phyloP scores from a whole-genome alignment of 2,888 invertebrate species.

The Lordiphosa andalusiaca region DNA sequence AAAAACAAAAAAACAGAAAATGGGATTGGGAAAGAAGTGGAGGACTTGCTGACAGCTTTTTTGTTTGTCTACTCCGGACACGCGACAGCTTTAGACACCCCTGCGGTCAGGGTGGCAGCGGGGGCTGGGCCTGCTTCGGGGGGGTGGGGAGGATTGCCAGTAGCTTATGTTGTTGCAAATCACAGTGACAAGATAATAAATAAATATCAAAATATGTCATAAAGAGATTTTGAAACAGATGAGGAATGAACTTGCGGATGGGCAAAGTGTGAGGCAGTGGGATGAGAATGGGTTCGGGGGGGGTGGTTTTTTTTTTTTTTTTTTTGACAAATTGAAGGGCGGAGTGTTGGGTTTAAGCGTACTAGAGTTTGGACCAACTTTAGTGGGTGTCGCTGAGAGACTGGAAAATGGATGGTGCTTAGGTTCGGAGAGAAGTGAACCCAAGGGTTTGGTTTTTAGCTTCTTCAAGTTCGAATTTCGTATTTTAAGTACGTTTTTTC shows the following conservation, averaged over 20 bases:
- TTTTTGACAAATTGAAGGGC: not conserved
- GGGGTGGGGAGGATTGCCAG: not conserved
- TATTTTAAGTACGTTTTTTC: no score
- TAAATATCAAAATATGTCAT: constrained; percentile 79
- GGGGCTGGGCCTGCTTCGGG: not conserved
- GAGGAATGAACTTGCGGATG: constrained; percentile 26
- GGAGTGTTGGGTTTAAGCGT: not conserved
- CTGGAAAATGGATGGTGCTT: no score
- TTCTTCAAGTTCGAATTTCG: no score
- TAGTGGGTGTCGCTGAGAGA: no score
- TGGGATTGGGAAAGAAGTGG: constrained; percentile 26
- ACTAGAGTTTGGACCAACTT: no score
- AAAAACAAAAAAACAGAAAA: constrained; percentile 5
- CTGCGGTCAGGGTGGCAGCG: constrained; percentile 43
- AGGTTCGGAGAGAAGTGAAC: no score
- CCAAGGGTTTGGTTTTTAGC: no score
- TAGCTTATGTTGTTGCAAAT: constrained; percentile 63
- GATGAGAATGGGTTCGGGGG: not conserved
- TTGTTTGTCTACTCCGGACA: constrained; percentile 54
- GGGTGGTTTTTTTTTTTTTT: not conserved
- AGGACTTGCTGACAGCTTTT: constrained; percentile 69
- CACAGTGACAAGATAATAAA: constrained; percentile 78
- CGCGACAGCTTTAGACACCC: constrained; percentile 58
- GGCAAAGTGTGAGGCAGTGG: not conserved
- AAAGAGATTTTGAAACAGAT: constrained; percentile 63